Evolutionary conservation across 2,888 invertebrate species (phyloP), one percentile per base, ranked within the genome.

Genomic region (Gari tellinella): DNA sequence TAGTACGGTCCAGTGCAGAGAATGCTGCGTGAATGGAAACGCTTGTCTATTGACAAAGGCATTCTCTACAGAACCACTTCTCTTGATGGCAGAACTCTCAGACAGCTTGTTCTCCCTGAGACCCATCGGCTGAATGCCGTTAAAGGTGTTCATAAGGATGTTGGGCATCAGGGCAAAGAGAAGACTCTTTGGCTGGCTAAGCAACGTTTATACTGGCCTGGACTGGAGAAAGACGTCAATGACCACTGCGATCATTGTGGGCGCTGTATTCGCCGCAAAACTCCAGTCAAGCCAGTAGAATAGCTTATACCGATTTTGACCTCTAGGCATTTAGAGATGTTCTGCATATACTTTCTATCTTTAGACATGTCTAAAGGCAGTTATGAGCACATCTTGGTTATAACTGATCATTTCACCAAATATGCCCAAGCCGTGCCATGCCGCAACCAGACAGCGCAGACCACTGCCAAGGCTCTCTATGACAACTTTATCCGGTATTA

Each of bases 321-420:
- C n/a, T n/a, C n/a, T n/a, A n/a, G n/a, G n/a, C n/a, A n/a, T n/a
- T n/a, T n/a, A n/a, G n/a, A n/a, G n/a, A n/a, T n/a, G n/a, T n/a
- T n/a, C n/a, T n/a, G n/a, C n/a, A n/a, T 66, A 8, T 58, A 66
- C 15, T 66, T 58, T 23, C 60, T 60, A 7, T 37, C 14, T 8
- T 17, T 48, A 8, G 60, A 60, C 17, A n/a, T n/a, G 21, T 60
- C 60, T 14, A 60, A 60, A 38, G 60, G 60, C 14, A 49, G 60
- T 19, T 45, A 41, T 38, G 67, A 67, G 45, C 14, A 67, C 31
- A 45, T 67, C 2, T 21, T 67, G 15, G 67, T 67, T 1, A 53
- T 60, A 37, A 67, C 67, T 12, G 60, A 67, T 25, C 67, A 60
- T n/a, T n/a, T n/a, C n/a, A n/a, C n/a, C n/a, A n/a, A n/a, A n/a